These are phyloP conservation scores for Oenanthe melanoleuca DNA, from an alignment of 2,113 vertebrate genomes.

Conservation along the genomic window DNA sequence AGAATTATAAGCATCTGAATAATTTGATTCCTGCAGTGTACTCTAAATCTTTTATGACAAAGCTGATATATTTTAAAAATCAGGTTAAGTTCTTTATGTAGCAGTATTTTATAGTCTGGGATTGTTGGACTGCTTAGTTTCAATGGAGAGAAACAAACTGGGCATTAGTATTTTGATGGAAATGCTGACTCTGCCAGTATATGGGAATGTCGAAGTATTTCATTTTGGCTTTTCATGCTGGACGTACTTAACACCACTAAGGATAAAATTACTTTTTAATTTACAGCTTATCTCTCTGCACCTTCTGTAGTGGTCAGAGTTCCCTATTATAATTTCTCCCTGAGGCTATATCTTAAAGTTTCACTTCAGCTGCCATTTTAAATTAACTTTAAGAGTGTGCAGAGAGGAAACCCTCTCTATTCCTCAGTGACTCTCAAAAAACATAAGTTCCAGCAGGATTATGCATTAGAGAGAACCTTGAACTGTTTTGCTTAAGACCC, in stretches of 20 bases:
- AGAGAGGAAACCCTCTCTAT: constrained; percentile 52
- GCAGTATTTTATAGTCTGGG: neutral
- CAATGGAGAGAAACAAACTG: neutral
- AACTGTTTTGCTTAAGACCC: constrained; percentile 61
- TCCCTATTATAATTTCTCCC: constrained; percentile 42
- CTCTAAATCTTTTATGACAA: neutral
- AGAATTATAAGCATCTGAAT: neutral
- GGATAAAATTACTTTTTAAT: constrained; percentile 59
- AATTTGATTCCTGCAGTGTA: neutral
- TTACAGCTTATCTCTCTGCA: constrained; percentile 55
- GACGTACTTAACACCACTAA: constrained; percentile 18
- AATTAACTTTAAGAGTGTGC: constrained; percentile 64
- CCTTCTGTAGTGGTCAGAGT: constrained; percentile 47
- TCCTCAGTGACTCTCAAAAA: constrained; percentile 62
- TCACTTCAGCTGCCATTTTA: constrained; percentile 59
- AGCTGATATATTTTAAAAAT: neutral
- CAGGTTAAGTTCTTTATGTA: neutral
- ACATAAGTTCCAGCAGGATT: constrained; percentile 56
- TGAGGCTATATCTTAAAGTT: constrained; percentile 38
- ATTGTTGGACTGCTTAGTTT: neutral
- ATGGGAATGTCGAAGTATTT: neutral
- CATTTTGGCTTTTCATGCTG: neutral
- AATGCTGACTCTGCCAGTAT: neutral
- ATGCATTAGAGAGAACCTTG: constrained; percentile 55
- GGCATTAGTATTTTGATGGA: neutral